Evolutionary conservation across 1,140 invertebrate genomes (phyloP).

Genomic region (Diachasma alloeum): DNA sequence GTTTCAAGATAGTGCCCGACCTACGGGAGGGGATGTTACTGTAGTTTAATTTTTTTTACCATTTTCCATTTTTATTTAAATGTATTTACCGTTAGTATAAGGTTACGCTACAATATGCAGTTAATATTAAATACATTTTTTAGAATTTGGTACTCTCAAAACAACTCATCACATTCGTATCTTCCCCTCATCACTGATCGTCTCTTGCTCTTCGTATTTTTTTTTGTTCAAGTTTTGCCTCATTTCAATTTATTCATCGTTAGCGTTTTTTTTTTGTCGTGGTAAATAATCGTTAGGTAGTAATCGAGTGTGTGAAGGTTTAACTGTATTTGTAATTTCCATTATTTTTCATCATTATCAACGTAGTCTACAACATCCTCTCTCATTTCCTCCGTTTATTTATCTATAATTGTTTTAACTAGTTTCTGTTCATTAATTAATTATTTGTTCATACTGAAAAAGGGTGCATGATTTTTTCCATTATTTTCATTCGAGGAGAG

Average conservation of each 20-base stretch:
- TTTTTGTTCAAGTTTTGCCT: not conserved
- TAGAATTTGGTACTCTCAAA: constrained; percentile 64
- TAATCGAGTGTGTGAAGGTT: not conserved
- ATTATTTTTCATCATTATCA: constrained; percentile 18
- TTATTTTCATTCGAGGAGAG: constrained; percentile 23
- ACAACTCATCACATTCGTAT: constrained; percentile 38
- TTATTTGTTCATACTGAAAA: constrained; percentile 17
- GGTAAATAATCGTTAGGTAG: not conserved
- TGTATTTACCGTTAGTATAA: not conserved
- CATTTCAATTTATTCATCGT: not conserved
- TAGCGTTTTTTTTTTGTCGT: not conserved
- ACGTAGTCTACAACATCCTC: not conserved
- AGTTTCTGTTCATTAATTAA: not conserved
- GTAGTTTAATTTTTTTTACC: constrained; percentile 16
- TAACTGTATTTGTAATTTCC: constrained; percentile 2
- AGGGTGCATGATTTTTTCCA: constrained; percentile 17
- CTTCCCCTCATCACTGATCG: not conserved
- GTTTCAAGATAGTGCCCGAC: constrained; percentile 52
- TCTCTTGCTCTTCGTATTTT: not conserved
- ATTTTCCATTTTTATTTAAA: constrained; percentile 21
- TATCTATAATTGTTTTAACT: not conserved
- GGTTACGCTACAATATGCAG: constrained; percentile 53
- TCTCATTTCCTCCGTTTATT: constrained; percentile 15
- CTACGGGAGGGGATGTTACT: constrained; percentile 44
- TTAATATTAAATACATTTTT: constrained; percentile 60